Conservation (phyloP, 37 sponge, comb jelly and placozoan species). For the Petrosia ficiformis region DNA sequence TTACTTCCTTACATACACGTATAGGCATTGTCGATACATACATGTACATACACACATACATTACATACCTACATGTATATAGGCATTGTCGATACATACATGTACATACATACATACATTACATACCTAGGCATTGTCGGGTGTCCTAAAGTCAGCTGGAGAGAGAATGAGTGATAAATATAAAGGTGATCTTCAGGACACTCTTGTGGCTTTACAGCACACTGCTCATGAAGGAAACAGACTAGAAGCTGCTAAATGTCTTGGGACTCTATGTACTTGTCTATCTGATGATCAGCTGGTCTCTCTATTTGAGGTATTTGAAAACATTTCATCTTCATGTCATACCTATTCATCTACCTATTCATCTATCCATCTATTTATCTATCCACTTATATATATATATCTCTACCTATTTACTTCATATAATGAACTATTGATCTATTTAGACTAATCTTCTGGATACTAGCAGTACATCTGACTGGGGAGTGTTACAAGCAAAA, state of each 20-base stretch:
- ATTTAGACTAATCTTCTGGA: slow-evolving; percentile 14
- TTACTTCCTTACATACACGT: too few relatives aligned
- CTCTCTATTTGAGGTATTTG: neutral
- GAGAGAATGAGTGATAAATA: slow-evolving; percentile 42
- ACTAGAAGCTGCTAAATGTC: slow-evolving; percentile 38
- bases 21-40: too few relatives aligned
- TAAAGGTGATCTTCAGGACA: slow-evolving; percentile 31
- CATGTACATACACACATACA: too few relatives aligned
- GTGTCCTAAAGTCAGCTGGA: slow-evolving; percentile 31
- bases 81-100: too few relatives aligned
- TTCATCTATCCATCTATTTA: too few relatives aligned
- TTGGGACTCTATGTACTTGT: slow-evolving; percentile 27
- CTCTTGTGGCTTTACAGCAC: slow-evolving; percentile 27
- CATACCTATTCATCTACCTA: too few relatives aligned
- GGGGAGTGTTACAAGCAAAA: slow-evolving; percentile 58
- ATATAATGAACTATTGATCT: too few relatives aligned
- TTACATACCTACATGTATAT: too few relatives aligned
- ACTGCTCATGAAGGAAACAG: slow-evolving; percentile 39
- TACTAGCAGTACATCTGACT: slow-evolving; percentile 30
- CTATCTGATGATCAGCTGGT: slow-evolving; percentile 32
- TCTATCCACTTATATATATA: too few relatives aligned
- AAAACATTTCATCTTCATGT: too few relatives aligned
- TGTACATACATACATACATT: neutral
- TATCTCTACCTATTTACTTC: too few relatives aligned
- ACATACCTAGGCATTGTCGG: slow-evolving; percentile 38